Evolutionary conservation across 2,797 vertebrate species (phyloP).

Genomic region (Lepilemur septentrionalis): DNA sequence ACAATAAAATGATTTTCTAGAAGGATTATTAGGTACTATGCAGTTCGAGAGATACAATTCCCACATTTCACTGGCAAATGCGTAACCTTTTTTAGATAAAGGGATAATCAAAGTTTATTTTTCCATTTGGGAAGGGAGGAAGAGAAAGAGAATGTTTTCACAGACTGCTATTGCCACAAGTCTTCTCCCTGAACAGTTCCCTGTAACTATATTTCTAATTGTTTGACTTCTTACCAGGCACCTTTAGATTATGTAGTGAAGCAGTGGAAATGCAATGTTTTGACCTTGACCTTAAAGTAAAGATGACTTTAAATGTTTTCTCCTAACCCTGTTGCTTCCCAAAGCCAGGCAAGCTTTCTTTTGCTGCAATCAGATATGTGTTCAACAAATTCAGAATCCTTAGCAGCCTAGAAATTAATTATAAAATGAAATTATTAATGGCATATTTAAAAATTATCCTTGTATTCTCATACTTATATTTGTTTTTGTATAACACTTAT

Average conservation of each 20-base stretch:
- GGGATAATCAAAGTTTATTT: constrained; percentile 27
- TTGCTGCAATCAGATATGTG: neutral
- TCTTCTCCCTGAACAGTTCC: neutral
- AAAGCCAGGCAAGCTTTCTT: neutral
- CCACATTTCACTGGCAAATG: neutral
- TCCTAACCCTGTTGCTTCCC: neutral
- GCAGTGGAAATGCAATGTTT: neutral
- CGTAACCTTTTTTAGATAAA: constrained; percentile 12
- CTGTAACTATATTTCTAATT: constrained; percentile 40
- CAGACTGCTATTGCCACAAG: neutral
- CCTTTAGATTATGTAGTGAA: constrained; percentile 21
- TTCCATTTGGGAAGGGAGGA: constrained; percentile 31
- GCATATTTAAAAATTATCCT: neutral
- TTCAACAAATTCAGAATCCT: constrained; percentile 25
- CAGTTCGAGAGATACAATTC: neutral
- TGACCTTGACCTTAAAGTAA: constrained; percentile 50
- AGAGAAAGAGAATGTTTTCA: neutral
- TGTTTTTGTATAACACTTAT: neutral
- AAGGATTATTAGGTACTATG: neutral
- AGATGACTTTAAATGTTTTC: neutral
- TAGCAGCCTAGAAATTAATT: neutral
- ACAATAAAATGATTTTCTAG: constrained; percentile 31
- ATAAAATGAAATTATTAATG: neutral
- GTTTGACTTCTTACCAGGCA: constrained; percentile 44
- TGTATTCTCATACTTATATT: neutral